Conservation (phyloP, 2,888 invertebrate genomes). For the Platypus cylindrus region DNA sequence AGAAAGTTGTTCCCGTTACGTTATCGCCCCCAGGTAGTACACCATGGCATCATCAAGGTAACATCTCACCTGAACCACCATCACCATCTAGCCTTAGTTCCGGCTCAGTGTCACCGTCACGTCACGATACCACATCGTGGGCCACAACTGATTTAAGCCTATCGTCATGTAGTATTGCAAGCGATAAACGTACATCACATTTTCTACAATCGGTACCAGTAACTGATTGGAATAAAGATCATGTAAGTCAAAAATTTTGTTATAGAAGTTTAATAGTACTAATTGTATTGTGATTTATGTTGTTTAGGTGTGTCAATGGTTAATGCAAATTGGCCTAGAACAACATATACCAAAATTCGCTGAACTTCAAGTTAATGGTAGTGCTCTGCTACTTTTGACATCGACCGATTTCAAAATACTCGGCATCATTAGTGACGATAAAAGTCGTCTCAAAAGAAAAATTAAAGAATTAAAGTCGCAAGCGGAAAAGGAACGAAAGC, state of each 20-base stretch:
- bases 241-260: constrained; percentile 42
- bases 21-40: constrained; percentile 49
- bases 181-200: constrained; percentile 48
- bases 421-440: constrained; percentile 68
- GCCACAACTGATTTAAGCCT: constrained; percentile 40
- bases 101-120: constrained; percentile 43
- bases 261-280: too few relatives aligned
- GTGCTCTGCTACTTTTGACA: constrained; percentile 73
- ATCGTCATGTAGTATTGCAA: constrained; percentile 50
- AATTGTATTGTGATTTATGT: too few relatives aligned
- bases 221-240: constrained; percentile 66
- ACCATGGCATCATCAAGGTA: constrained; percentile 41
- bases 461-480: constrained; percentile 71
- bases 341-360: constrained; percentile 79
- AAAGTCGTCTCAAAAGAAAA: constrained; percentile 70
- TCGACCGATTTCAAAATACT: constrained; percentile 84
- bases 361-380: constrained; percentile 80
- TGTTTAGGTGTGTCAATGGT: constrained; percentile 93
- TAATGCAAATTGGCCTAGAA: constrained; percentile 69
- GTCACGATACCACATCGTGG: constrained; percentile 37
- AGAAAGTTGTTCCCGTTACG: constrained; percentile 52
- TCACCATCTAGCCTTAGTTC: constrained; percentile 54
- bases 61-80: constrained; percentile 40
- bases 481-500: constrained; percentile 56
- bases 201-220: constrained; percentile 60